Evolutionary conservation across 2,113 vertebrate genomes (phyloP).

Genomic region (Onychostoma macrolepis): DNA sequence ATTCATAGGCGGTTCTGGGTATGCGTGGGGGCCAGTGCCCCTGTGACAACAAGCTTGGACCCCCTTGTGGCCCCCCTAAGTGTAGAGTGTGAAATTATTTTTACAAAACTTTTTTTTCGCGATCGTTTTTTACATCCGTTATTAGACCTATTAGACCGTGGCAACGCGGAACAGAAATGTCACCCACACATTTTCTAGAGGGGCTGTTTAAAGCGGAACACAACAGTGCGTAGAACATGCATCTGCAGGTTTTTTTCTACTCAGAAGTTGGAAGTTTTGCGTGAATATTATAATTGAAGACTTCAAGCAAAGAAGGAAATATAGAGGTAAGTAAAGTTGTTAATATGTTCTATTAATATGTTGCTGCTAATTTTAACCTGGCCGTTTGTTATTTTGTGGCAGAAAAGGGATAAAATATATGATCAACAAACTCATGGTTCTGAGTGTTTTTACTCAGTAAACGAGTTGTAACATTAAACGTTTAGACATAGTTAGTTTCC

Average conservation of each 20-base stretch:
- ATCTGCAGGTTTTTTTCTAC: background rate
- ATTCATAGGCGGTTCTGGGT: too few relatives aligned
- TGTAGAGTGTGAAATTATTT: background rate
- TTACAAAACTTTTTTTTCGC: background rate
- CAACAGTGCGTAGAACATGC: background rate
- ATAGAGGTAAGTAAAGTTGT: background rate
- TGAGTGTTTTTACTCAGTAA: conserved; percentile 7
- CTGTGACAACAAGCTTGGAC: too few relatives aligned
- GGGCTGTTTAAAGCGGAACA: too few relatives aligned
- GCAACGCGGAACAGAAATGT: too few relatives aligned
- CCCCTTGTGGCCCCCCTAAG: too few relatives aligned
- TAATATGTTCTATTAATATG: conserved; percentile 5
- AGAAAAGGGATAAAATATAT: background rate
- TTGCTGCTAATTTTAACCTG: background rate
- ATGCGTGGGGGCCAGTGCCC: too few relatives aligned
- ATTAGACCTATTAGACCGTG: background rate
- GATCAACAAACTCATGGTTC: conserved; percentile 9
- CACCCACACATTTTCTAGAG: too few relatives aligned
- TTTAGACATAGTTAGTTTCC: conserved; percentile 6
- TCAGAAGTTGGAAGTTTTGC: conserved; percentile 11
- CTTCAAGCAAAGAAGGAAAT: conserved; percentile 6
- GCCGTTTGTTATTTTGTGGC: background rate
- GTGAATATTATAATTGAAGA: background rate
- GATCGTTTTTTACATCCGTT: background rate
- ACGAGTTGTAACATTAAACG: conserved; percentile 3